These are phyloP conservation scores for Boulengeromyrus knoepffleri DNA, from an alignment of 2,113 vertebrate species.

Conservation along the genomic window DNA sequence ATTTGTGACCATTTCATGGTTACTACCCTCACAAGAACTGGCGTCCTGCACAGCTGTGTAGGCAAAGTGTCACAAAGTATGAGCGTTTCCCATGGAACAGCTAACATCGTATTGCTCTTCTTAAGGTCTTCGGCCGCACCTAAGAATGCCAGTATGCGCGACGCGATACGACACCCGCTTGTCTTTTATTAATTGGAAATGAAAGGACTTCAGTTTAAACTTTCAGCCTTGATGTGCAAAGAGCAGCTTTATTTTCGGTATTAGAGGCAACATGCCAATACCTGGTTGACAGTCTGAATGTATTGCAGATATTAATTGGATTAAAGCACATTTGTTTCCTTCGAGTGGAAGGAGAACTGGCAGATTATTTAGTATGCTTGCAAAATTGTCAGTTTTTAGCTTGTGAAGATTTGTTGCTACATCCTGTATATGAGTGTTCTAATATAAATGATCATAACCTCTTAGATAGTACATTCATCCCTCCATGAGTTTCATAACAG, in stretches of 20 bases:
- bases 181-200: not conserved
- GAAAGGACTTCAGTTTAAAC: not conserved
- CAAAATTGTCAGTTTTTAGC: not conserved
- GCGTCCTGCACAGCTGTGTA: not conserved
- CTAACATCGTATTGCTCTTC: not conserved
- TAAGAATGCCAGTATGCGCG: not conserved
- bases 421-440: not conserved
- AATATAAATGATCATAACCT: not conserved
- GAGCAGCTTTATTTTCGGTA: not conserved
- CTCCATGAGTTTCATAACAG: not conserved
- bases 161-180: not conserved
- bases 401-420: not conserved
- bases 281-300: not conserved
- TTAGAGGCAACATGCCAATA: not conserved
- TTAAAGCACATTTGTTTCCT: not conserved
- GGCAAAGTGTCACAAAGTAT: not conserved
- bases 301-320: not conserved
- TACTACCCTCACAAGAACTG: not conserved
- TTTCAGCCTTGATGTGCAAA: not conserved
- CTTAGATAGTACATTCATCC: not conserved
- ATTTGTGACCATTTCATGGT: conserved; percentile 8
- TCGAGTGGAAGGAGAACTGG: too few species aligned
- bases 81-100: not conserved
- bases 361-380: not conserved
- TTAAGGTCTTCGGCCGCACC: not conserved